Percentiles rank a stretch among this genome's conserved stretches.
Evolutionary conservation across 2,888 invertebrate genomes (phyloP).

Genomic region (Chaetogeoica ovagalla): DNA sequence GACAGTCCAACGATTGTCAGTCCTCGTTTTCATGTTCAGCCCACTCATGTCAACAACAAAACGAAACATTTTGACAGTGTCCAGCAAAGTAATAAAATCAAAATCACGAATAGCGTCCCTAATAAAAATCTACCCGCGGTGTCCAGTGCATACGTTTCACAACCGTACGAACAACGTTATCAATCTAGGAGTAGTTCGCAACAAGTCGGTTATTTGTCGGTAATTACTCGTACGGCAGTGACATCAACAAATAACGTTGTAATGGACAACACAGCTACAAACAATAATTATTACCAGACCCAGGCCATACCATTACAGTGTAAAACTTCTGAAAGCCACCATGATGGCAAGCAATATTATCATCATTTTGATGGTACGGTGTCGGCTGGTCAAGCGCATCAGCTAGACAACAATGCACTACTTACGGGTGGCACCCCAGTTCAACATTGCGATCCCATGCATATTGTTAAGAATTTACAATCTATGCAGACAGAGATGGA

Average conservation of each 20-base stretch:
- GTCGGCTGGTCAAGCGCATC: constrained; percentile 65
- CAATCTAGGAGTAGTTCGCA: constrained; percentile 15
- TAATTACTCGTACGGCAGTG: constrained; percentile 71
- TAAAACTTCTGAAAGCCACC: constrained; percentile 50
- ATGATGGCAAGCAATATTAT: constrained; percentile 60
- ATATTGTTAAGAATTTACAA: constrained; percentile 73
- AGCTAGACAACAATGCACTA: constrained; percentile 67
- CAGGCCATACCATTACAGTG: constrained; percentile 20
- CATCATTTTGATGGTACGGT: constrained; percentile 72
- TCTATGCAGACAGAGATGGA: constrained; percentile 60
- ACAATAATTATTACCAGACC: constrained; percentile 51
- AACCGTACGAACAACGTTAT: constrained; percentile 32
- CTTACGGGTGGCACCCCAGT: constrained; percentile 29
- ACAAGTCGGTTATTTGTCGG: constrained; percentile 76
- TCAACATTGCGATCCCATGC: constrained; percentile 74
- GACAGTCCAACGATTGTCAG: neutral
- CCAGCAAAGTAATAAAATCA: neutral
- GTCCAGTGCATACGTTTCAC: neutral
- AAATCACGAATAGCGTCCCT: neutral
- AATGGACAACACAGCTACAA: constrained; percentile 33
- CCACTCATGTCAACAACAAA: constrained; percentile 15
- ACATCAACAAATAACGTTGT: neutral
- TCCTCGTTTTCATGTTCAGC: constrained; percentile 12
- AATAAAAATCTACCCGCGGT: constrained; percentile 21
- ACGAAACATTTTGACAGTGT: constrained; percentile 23